Percentiles rank a stretch among this genome's conserved stretches.
phyloP scores from a whole-genome alignment of 2,113 vertebrate genomes.

The Gymnorhina tibicen region DNA sequence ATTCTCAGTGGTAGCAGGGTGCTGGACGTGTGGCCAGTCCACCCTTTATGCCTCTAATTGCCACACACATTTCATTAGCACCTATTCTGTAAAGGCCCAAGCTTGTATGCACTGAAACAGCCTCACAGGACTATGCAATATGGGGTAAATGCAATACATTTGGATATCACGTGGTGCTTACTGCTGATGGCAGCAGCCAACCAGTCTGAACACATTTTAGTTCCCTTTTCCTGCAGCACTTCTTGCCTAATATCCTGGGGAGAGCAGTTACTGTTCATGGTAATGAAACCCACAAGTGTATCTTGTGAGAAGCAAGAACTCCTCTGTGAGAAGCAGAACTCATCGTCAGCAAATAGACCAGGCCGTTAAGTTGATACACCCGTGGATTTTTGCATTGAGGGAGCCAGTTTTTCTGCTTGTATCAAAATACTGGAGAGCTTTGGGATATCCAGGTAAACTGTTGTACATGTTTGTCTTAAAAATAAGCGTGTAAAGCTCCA shows the following conservation, averaged over 20 bases:
- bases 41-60: not conserved
- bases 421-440: not conserved
- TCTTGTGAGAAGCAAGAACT: not conserved
- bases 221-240: constrained; percentile 55
- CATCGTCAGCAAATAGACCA: not conserved
- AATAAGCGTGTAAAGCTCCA: not conserved
- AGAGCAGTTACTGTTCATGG: not conserved
- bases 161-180: not conserved
- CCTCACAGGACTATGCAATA: not conserved
- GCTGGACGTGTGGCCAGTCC: not conserved
- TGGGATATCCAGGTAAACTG: constrained; percentile 39
- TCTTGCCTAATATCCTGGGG: constrained; percentile 71
- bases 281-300: not conserved
- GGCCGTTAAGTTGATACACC: not conserved
- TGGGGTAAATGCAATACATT: not conserved
- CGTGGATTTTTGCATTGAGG: not conserved
- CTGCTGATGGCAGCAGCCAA: constrained; percentile 41
- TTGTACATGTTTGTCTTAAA: not conserved
- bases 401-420: not conserved
- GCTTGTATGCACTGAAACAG: not conserved
- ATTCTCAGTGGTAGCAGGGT: not conserved
- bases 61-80: not conserved
- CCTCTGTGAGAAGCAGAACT: not conserved
- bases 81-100: not conserved
- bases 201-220: constrained; percentile 34